Evolutionary conservation across 2,888 invertebrate species (phyloP).

Genomic region (Cataglyphis livida): DNA sequence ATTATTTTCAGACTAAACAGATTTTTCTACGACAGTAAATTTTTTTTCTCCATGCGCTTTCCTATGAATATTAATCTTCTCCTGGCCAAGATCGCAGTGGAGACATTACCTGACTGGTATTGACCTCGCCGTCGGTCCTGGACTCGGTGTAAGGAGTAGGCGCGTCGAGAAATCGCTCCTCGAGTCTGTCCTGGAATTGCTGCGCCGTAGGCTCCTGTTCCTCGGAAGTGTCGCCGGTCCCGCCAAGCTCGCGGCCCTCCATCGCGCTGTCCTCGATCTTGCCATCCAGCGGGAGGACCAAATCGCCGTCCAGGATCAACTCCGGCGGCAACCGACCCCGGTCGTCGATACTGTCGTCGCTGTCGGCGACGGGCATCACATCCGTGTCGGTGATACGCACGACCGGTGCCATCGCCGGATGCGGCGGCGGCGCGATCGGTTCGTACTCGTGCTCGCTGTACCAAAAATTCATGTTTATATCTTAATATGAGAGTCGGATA

Average conservation of each 20-base stretch:
- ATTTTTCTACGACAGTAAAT: slow-evolving; percentile 4
- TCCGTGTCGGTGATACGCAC: slow-evolving; percentile 86
- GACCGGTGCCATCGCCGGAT: slow-evolving; percentile 79
- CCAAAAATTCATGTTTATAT: slow-evolving; percentile 80
- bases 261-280: slow-evolving; percentile 85
- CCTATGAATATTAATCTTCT: not conserved
- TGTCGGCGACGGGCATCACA: slow-evolving; percentile 84
- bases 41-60: not conserved
- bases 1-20: not conserved
- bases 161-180: slow-evolving; percentile 88
- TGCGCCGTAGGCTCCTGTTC: slow-evolving; percentile 85
- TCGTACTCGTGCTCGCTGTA: slow-evolving; percentile 97
- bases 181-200: slow-evolving; percentile 88
- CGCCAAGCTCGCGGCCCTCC: slow-evolving; percentile 82
- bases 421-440: slow-evolving; percentile 90
- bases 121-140: slow-evolving; percentile 89
- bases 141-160: slow-evolving; percentile 85
- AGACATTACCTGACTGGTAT: slow-evolving; percentile 85
- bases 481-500: not conserved
- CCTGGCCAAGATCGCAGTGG: not conserved
- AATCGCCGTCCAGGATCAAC: slow-evolving; percentile 84
- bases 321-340: slow-evolving; percentile 78
- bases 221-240: slow-evolving; percentile 84
- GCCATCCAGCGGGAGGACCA: slow-evolving; percentile 84
- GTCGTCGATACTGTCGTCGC: slow-evolving; percentile 84